Conservation (phyloP, 2,888 invertebrate species). For the Acrocyrtus sp. region DNA sequence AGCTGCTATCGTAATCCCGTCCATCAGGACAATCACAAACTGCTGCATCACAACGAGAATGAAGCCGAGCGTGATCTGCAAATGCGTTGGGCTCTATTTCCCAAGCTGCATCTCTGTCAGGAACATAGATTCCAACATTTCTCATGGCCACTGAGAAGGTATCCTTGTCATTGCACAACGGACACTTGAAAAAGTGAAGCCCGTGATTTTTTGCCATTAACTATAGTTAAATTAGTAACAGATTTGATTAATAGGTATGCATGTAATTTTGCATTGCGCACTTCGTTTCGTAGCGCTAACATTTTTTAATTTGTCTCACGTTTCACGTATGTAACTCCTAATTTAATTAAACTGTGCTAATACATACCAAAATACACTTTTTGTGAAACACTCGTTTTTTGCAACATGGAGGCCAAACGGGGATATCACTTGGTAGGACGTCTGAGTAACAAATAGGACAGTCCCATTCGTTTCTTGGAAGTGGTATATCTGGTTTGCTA, state of each 20-base stretch:
- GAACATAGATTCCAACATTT: conserved; percentile 79
- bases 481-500: conserved; percentile 69
- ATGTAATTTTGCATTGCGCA: too few relatives aligned
- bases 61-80: conserved; percentile 75
- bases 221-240: too few relatives aligned
- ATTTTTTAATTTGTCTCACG: too few relatives aligned
- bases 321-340: too few relatives aligned
- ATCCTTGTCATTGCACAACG: conserved; percentile 79
- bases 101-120: conserved; percentile 88
- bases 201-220: conserved; percentile 79
- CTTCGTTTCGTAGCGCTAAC: too few relatives aligned
- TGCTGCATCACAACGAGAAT: conserved; percentile 72
- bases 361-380: conserved; percentile 74
- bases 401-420: conserved; percentile 81
- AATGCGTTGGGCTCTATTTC: conserved; percentile 81
- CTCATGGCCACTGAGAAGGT: conserved; percentile 74
- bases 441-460: conserved; percentile 79
- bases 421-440: conserved; percentile 68
- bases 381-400: conserved; percentile 82
- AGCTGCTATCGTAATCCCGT: conserved; percentile 67
- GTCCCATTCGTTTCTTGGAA: conserved; percentile 64
- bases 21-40: conserved; percentile 74
- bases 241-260: too few relatives aligned
- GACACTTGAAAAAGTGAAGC: conserved; percentile 82
- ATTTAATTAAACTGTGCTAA: too few relatives aligned